A percentile compares a stretch with the other conserved stretches of the same genome.
Evolutionary conservation across 2,888 invertebrate species (phyloP).

Genomic region (Cremastinae sp.): DNA sequence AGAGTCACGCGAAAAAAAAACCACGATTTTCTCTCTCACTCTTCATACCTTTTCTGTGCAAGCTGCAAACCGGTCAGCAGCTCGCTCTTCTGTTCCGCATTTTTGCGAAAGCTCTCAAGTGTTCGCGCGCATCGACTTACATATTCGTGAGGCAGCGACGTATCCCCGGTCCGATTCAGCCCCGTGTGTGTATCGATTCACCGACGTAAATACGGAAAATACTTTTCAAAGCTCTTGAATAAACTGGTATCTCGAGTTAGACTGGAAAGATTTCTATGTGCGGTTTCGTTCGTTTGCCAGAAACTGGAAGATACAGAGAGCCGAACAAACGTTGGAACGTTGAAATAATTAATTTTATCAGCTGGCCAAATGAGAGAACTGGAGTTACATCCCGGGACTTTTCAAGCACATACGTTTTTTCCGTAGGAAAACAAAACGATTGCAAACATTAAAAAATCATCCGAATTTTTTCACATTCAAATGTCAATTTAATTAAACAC

Average conservation of each 20-base stretch:
- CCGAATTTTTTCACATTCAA: no score
- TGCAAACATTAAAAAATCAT: no score
- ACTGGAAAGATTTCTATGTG: conserved; percentile 26
- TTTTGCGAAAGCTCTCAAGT: conserved; percentile 11
- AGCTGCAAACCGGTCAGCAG: conserved; percentile 65
- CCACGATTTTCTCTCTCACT: conserved; percentile 19
- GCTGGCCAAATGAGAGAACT: not conserved
- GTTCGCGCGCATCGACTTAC: conserved; percentile 3
- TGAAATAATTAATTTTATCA: not conserved
- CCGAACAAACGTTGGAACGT: not conserved
- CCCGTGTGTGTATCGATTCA: not conserved
- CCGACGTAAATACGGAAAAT: not conserved
- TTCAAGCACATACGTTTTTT: no score
- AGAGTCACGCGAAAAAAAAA: conserved; percentile 55
- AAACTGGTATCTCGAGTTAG: conserved; percentile 1
- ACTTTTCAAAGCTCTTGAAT: conserved; percentile 21
- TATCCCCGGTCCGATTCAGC: not conserved
- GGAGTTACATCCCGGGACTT: no score
- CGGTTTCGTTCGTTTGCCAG: not conserved
- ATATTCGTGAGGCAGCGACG: not conserved
- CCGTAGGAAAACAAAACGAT: no score
- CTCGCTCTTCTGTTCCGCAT: conserved; percentile 53
- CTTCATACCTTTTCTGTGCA: conserved; percentile 45
- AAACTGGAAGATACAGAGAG: not conserved
- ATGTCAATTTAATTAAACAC: no score